Evolutionary conservation across 2,797 vertebrate genomes (phyloP), one percentile per base, ranked within the genome.

Genomic region (Danio jaintianensis): DNA sequence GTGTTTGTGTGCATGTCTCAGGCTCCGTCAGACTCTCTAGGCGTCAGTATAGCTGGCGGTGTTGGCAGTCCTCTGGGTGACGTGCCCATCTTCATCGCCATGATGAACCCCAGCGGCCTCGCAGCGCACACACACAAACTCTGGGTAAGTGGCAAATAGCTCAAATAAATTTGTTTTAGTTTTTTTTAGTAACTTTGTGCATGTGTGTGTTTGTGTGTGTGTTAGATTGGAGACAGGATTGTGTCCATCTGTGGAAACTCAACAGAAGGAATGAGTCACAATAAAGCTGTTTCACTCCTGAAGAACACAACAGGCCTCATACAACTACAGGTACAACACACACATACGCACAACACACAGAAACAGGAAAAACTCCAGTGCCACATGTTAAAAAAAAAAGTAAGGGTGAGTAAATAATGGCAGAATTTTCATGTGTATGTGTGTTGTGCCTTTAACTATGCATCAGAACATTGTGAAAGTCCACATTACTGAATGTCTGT

Each of bases 31-130:
- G 97, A 99, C 83, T 97, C 96, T 1, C 74, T 99, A 85, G 98
- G 98, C 15, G 91, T 99, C 89, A 99, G 97, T 79, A 97, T 99
- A 89, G 97, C 98, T 8, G 98, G 97, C 45, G 98, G 98, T 36
- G 90, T 98, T 77, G 97, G 96, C 83, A 99, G 98, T 87, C 97
- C 97, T 0, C 93, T 99, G 55, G 98, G 98, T 0, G 96, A 99
- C 62, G 96, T 98, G 62, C 97, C 98, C 43, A 96, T 99, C 86
- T 99, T 98, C 81, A 98, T 99, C 75, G 97, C 98, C 79, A 97
- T 99, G 97, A 98, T 99, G 96, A 97, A 99, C 82, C 96, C 97
- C 0, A 93, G 95, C 7, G 97, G 97, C 80, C 93, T 99, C 78
- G 98, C 96, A 2, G 97, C 97, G 81, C 97, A 97, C 90, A 98